Conservation (phyloP, 2,113 vertebrate genomes). For the Poecile atricapillus region DNA sequence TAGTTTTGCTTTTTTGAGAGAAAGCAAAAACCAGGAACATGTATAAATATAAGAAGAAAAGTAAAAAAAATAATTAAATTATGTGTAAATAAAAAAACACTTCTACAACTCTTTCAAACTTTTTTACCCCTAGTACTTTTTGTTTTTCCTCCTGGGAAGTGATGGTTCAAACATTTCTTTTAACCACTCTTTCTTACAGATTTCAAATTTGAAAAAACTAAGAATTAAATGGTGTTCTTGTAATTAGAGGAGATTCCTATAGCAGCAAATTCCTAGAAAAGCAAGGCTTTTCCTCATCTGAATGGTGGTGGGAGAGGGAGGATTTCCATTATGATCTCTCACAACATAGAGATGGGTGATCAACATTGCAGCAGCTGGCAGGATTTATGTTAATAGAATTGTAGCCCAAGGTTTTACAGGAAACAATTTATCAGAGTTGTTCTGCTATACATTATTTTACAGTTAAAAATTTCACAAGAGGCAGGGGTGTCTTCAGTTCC, state of each 20-base stretch:
- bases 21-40: background rate
- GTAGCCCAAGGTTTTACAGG: background rate
- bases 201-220: background rate
- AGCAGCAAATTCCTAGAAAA: background rate
- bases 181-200: background rate
- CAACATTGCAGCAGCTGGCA: background rate
- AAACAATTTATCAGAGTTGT: background rate
- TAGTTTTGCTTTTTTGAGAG: background rate
- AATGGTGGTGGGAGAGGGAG: background rate
- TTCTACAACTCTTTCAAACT: background rate
- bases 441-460: background rate
- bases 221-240: accelerated
- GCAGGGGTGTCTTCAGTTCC: background rate
- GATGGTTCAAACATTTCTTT: background rate
- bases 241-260: background rate
- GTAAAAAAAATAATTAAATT: accelerated
- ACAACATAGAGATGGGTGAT: background rate
- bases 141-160: background rate
- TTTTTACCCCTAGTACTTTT: background rate
- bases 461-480: background rate
- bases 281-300: background rate
- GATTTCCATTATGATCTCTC: background rate
- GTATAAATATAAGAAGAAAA: background rate
- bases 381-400: background rate
- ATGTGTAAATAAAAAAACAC: background rate